Base-by-base conservation (phyloP, 2,888 invertebrate genomes). In the Eupithecia tripunctaria region DNA sequence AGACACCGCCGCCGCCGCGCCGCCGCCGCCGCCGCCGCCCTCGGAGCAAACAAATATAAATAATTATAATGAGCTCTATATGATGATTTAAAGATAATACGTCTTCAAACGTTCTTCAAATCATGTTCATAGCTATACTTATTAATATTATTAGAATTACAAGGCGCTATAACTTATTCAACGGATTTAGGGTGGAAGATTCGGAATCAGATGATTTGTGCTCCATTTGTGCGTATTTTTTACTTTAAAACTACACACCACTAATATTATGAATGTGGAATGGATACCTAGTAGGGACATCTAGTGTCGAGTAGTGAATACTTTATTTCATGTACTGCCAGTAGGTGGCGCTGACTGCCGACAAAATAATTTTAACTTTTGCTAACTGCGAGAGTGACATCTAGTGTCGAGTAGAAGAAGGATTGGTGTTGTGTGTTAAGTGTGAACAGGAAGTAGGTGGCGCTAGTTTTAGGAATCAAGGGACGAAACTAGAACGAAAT, bases 401-500 rank as follows among this genome's bases (percentile, higher is more conserved):
- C 70, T 70, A 66, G 56, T 21, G 59, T 21, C 41, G 66, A 66
- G 59, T 70, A 66, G 27, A 25, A 27, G 6, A 59, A 59, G 15
- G 15, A 59, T 2, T 59, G 14, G 14, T 59, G 25, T 2, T 59
- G 2, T 2, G 1, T 21, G 10, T 21, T 21, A 21, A 2, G 1
- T 15, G 15, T 7, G 7, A 18, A 29, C 29, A 60, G 8, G 27
- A 60, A 27, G 59, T 27, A 27, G 27, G 0, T 15, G 59, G 59
- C 15, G 59, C 25, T 14, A 27, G 27, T 27, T 59, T 21, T 7
- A 59, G 7, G 56, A 59, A 27, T 59, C 10, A 56, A n/a, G n/a
- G n/a, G n/a, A n/a, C n/a, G n/a, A n/a, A n/a, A 56, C 41, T 41
- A 4, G 14, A 15, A 15, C 2, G 6, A 18, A 43, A 43, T 43